A percentile compares a stretch with the other conserved stretches of the same genome.
Evolutionary conservation across 1,140 invertebrate genomes (phyloP).

Genomic region (Leptinotarsa undecemlineata): DNA sequence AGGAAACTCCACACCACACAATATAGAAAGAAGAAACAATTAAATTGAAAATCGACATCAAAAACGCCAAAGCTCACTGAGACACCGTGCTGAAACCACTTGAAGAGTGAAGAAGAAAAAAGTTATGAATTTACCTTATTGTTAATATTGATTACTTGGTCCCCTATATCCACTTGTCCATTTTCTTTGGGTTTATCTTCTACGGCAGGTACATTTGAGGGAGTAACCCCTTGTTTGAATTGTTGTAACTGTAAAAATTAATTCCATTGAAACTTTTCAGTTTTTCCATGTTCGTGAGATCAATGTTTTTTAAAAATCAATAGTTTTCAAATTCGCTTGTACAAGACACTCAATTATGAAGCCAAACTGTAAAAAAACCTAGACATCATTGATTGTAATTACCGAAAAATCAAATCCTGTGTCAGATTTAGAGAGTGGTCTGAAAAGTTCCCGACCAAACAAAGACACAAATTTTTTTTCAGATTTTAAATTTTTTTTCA

Average conservation of each 20-base stretch:
- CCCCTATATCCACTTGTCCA: constrained; percentile 64
- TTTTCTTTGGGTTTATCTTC: constrained; percentile 74
- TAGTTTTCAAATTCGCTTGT: too few relatives aligned
- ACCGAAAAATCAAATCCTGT: too few relatives aligned
- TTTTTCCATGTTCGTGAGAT: background rate
- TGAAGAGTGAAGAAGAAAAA: constrained; percentile 17
- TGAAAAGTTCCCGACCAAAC: too few relatives aligned
- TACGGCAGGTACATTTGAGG: constrained; percentile 58
- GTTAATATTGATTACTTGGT: constrained; percentile 50
- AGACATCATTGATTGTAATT: too few relatives aligned
- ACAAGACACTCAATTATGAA: background rate
- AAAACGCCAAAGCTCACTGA: background rate
- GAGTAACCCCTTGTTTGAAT: constrained; percentile 70
- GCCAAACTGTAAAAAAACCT: background rate
- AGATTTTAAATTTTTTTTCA: too few relatives aligned
- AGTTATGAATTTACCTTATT: constrained; percentile 42
- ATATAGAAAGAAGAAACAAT: background rate
- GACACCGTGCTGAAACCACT: background rate
- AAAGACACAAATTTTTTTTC: too few relatives aligned
- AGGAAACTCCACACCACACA: too few relatives aligned
- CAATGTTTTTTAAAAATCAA: too few relatives aligned
- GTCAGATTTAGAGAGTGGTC: too few relatives aligned
- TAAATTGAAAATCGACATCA: background rate
- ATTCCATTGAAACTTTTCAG: background rate
- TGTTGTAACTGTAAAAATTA: constrained; percentile 69